Evolutionary conservation across 2,113 vertebrate species (phyloP), one percentile per base, ranked within the genome.

Genomic region (Microcebus murinus): DNA sequence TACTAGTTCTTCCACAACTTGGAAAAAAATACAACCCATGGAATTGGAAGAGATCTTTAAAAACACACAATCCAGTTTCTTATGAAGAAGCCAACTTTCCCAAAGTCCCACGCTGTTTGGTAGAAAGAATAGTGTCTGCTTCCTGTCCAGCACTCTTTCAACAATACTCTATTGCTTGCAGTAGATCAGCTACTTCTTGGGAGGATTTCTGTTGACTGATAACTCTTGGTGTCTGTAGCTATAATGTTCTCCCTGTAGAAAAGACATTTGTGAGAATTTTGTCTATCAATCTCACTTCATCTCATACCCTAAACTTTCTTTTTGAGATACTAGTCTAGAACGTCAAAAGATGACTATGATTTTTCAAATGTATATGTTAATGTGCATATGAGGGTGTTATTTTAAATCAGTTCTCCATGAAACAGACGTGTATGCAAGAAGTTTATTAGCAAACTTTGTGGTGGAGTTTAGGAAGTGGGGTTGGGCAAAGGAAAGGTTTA

Each of bases 311-410:
- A 79, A 71, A 55, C 3, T 67, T 71, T 55, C 39, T 61, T 25
- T 82, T 89, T 79, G 5, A 95, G 39, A 48, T 68, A 31, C 15
- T 71, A 11, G 36, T 36, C 42, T 45, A 68, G 14, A 3, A 4
- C 67, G 8, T 79, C 57, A 48, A 74, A 85, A 52, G 21, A 52
- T 89, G 48, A 79, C 39, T 27, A 9, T 79, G 21, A 59, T 34
- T 91, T 91, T 92, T 88, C 48, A 93, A 68, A 84, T 8, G 55
- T 94, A 21, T 12, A 73, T 27, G 15, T 87, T 90, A 50, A 59
- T 50, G 10, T 70, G 31, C 4, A 50, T 42, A 13, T 17, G 25
- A 79, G 31, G 21, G 1, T 79, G 0, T 65, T 93, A 52, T 76
- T 81, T 89, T 93, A 87, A 73, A 27, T 61, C 12, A 91, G 3